phyloP scores from a whole-genome alignment of 1,140 invertebrate genomes.

The Episyrphus balteatus region DNA sequence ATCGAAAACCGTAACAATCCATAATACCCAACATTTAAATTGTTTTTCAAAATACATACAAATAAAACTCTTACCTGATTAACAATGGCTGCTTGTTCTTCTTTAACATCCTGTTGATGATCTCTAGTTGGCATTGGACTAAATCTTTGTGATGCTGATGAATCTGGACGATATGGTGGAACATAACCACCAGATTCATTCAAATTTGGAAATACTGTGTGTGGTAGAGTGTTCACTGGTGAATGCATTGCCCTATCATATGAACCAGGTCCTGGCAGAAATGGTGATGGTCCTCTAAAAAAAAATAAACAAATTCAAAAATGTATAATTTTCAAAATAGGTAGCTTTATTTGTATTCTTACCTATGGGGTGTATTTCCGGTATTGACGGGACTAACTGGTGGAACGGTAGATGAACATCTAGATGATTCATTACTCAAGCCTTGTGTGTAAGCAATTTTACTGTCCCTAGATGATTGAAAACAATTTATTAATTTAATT shows the following conservation, averaged over 20 bases:
- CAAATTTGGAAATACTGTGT: constrained; percentile 37
- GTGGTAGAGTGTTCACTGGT: constrained; percentile 32
- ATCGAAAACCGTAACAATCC: background rate
- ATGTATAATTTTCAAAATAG: background rate
- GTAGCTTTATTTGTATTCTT: background rate
- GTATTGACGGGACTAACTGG: constrained; percentile 17
- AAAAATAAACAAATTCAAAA: background rate
- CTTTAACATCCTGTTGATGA: constrained; percentile 34
- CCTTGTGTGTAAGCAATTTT: constrained; percentile 34
- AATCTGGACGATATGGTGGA: constrained; percentile 6
- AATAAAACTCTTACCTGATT: constrained; percentile 41
- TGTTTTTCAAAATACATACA: too few species aligned
- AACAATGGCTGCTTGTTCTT: constrained; percentile 34
- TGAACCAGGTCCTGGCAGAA: constrained; percentile 30
- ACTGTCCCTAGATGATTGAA: constrained; percentile 19
- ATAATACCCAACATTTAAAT: background rate
- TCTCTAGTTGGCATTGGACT: constrained; percentile 32
- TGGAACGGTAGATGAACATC: constrained; percentile 21
- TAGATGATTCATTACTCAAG: constrained; percentile 19
- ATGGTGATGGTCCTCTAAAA: constrained; percentile 28
- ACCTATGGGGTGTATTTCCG: constrained; percentile 12
- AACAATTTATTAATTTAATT: background rate
- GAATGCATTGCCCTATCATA: constrained; percentile 28
- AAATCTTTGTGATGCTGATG: constrained; percentile 7
- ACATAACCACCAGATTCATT: constrained; percentile 32